Evolutionary conservation across 2,113 vertebrate species (phyloP), one percentile per base, ranked within the genome.

Genomic region (Alligator mississippiensis): DNA sequence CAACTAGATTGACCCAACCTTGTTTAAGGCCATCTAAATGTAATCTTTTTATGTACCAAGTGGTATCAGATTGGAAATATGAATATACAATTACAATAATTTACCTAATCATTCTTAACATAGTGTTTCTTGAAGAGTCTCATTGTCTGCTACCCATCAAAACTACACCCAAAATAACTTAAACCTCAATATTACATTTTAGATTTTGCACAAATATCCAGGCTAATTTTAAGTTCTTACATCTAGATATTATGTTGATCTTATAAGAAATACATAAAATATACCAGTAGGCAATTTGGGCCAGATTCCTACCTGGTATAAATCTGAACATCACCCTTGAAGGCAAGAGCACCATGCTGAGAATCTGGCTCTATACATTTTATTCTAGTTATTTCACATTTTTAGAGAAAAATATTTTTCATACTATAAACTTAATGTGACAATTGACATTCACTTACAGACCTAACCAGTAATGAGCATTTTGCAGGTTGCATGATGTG

Each of bases 321-420:
- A 94, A 84, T 19, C 61, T 68, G 55, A 38, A 1, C 2, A 59
- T 54, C 57, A 62, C 15, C 68, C 19, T 38, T 84, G 30, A 90
- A 94, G 55, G 74, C 14, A 2, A 5, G 58, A 47, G 62, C 87
- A 61, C 30, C 79, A 78, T 83, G 85, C 62, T 61, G 54, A 84
- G 68, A 34, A 19, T 57, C 24, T 79, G 25, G 9, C 12, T 59
- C 84, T 85, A 84, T 81, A 86, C 11, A 87, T 93, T 89, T 90
- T 79, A 87, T 88, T 75, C 57, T 38, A 85, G 47, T 72, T n/a
- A 82, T 84, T 92, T 92, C 70, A 91, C 80, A 78, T 88, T 86
- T 34, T 57, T 83, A 77, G 68, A 87, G 77, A 94, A 89, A 92
- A 94, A 81, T 85, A 62, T 88, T 91, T 93, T 91, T 92, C 82